phyloP scores from a whole-genome alignment of 2,797 vertebrate species.

The Scomberomorus guttatus region DNA sequence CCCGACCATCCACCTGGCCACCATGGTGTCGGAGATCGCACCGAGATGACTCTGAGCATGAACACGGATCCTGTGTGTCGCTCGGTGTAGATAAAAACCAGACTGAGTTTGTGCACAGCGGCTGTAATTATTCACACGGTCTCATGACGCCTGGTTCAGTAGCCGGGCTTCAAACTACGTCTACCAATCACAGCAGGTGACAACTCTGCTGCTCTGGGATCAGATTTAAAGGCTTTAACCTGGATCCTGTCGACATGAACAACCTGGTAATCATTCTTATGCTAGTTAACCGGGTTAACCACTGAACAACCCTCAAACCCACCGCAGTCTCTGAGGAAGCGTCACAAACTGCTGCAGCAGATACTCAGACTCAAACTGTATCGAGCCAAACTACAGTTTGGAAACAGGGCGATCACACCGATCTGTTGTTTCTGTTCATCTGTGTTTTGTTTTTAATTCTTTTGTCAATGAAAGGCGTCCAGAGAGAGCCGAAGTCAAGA shows the following conservation, averaged over 20 bases:
- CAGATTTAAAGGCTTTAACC: not conserved
- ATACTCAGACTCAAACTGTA: not conserved
- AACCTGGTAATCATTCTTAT: not conserved
- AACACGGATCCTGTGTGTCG: not conserved
- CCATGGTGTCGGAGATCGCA: conserved; percentile 67
- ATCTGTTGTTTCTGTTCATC: not conserved
- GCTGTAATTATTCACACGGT: not conserved
- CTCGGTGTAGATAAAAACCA: not conserved
- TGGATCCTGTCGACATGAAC: not conserved
- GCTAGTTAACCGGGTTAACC: not conserved
- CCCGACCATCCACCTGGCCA: conserved; percentile 79
- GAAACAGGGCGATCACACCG: too few relatives aligned
- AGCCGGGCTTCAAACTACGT: too few relatives aligned
- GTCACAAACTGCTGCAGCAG: too few relatives aligned
- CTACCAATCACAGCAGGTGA: not conserved
- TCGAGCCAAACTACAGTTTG: not conserved
- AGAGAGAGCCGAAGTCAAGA: too few relatives aligned
- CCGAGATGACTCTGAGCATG: conserved; percentile 66
- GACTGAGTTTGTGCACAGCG: not conserved
- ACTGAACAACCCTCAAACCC: too few relatives aligned
- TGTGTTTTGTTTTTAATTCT: not conserved
- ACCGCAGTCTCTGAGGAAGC: too few relatives aligned
- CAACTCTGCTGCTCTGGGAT: not conserved
- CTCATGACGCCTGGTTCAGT: not conserved
- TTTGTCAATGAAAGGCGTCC: too few relatives aligned